These are phyloP conservation scores for Lanistes nyassanus DNA, from an alignment of 1,140 invertebrate genomes.

Conservation along the genomic window DNA sequence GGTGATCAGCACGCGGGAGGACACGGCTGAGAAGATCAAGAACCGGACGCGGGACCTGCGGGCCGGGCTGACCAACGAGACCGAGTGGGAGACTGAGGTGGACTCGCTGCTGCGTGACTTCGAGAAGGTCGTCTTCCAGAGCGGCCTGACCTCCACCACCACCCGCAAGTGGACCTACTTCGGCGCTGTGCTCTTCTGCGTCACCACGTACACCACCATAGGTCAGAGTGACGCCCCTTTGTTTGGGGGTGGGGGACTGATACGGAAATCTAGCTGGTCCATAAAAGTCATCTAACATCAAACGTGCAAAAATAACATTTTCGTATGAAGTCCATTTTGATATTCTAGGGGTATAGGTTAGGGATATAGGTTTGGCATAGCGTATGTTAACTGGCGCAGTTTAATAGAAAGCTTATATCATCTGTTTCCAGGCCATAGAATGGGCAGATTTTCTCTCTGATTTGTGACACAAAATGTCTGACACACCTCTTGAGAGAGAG, in stretches of 20 bases:
- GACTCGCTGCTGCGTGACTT: not conserved
- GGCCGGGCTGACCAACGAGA: not conserved
- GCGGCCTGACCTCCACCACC: slow-evolving; percentile 14
- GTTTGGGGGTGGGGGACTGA: not conserved
- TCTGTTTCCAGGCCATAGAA: too few relatives aligned
- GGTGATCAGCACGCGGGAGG: slow-evolving; percentile 8
- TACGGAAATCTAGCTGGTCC: too few relatives aligned
- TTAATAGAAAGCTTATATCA: too few relatives aligned
- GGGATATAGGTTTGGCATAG: too few relatives aligned
- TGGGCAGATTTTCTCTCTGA: too few relatives aligned
- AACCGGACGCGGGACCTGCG: slow-evolving; percentile 7
- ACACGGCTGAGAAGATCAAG: slow-evolving; percentile 12
- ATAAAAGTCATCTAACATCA: too few relatives aligned
- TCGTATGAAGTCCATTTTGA: too few relatives aligned
- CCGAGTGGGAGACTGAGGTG: slow-evolving; percentile 6
- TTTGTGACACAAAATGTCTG: too few relatives aligned
- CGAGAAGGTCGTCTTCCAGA: slow-evolving; percentile 10
- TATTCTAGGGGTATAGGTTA: too few relatives aligned
- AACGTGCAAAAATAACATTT: too few relatives aligned
- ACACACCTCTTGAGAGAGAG: too few relatives aligned
- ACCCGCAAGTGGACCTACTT: slow-evolving; percentile 33
- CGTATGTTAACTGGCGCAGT: too few relatives aligned
- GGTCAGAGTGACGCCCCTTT: slow-evolving; percentile 29
- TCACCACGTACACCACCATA: slow-evolving; percentile 42
- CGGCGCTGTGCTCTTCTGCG: slow-evolving; percentile 37